A percentile compares a stretch with the other conserved stretches of the same genome.
Evolutionary conservation across 2,888 invertebrate genomes (phyloP).

Genomic region (Schizaphis graminum): DNA sequence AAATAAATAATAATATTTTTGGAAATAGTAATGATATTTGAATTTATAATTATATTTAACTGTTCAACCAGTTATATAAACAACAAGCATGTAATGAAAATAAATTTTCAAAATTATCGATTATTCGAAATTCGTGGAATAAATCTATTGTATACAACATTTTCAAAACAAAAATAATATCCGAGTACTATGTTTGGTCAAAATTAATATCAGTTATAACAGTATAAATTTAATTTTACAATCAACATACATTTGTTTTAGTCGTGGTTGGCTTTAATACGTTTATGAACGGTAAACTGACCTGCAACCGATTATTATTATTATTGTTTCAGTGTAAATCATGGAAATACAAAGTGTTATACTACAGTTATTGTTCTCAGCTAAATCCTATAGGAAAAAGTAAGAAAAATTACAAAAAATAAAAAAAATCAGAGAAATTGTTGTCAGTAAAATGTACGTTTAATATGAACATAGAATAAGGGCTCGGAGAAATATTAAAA

Average conservation of each 20-base stretch:
- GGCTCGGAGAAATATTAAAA: not conserved
- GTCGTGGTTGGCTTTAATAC: not conserved
- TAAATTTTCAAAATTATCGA: not conserved
- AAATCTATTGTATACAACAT: not conserved
- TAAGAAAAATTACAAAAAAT: not conserved
- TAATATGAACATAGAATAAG: not conserved
- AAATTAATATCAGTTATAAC: not conserved
- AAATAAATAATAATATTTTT: not conserved
- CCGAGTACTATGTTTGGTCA: not conserved
- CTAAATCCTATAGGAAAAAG: fast-evolving
- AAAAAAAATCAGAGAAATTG: not conserved
- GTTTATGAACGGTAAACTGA: not conserved
- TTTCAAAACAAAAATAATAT: not conserved
- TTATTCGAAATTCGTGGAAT: not conserved
- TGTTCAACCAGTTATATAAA: not conserved
- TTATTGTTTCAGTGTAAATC: not conserved
- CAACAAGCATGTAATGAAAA: no score
- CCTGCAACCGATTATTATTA: not conserved
- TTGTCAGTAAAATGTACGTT: not conserved
- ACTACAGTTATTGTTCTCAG: not conserved
- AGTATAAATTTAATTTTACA: not conserved
- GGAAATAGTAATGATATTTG: not conserved
- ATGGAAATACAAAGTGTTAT: not conserved
- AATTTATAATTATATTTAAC: not conserved
- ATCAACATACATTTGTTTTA: not conserved